Base-by-base conservation (phyloP, 1,140 invertebrate genomes). In the Akabosia matsudoensis region DNA sequence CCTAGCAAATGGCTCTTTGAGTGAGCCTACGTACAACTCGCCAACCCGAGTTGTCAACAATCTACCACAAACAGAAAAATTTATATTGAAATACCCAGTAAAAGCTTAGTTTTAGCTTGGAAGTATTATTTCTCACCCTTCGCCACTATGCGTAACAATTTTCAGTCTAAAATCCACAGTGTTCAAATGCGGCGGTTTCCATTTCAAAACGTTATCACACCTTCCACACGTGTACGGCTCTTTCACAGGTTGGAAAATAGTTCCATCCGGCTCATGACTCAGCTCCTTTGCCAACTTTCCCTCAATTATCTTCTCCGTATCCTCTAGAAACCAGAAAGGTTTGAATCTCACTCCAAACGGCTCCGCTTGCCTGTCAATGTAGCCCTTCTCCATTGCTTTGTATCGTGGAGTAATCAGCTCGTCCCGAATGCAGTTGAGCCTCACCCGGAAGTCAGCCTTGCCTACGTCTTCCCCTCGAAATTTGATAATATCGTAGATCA, bases 91-190 rank as follows among this genome's bases (percentile, higher is more conserved):
- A 67, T n/a, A n/a, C 22, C 4, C 31, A 10, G 1, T 31, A 67
- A 22, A 28, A 7, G 7, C 33, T 71, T 26, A 74, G 31, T 52
- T 52, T 33, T 45, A 74, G 4, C 13, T 18, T 74, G 2, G n/a
- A 45, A 52, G 7, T 37, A 3, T 3, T 31, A 67, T 18, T 33
- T 18, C 86, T 86, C 87, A 92, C 90, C 96, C 96, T 79, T 85
- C 82, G 52, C 92, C 90, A 24, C 86, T 85, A 84, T 93, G 90
- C 31, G 85, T 90, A 0, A 88, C 88, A 67, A 99, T 92, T 85
- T 93, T 92, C 18, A 99, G 85, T 82, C 88, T 90, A 85, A 99
- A 99, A 86, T 99, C 98, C 0, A 99, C 91, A 1, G 97, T 97
- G 86, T 99, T 99, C 82, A 95, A 88, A 37, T 91, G 88, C 2